A percentile compares a stretch with the other conserved stretches of the same genome.
Conservation (phyloP, 2,113 vertebrate genomes). For the Crocuta crocuta region DNA sequence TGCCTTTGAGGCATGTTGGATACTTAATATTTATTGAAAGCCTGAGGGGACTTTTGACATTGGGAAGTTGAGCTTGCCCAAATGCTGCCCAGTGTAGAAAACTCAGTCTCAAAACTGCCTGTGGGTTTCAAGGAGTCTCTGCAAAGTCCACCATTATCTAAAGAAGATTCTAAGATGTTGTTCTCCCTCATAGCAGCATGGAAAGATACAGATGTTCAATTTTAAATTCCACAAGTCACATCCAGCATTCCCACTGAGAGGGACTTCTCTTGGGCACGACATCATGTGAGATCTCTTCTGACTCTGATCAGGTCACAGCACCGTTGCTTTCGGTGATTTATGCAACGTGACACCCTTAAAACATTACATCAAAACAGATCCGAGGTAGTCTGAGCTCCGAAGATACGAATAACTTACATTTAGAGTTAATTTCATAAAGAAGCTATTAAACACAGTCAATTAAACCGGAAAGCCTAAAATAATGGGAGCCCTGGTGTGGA, state of each 20-base stretch:
- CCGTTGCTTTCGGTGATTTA: neutral
- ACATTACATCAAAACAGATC: neutral
- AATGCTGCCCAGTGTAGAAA: neutral
- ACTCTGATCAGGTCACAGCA: rapidly evolving
- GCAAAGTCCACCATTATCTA: neutral
- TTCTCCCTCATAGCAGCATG: rapidly evolving
- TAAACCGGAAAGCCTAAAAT: neutral
- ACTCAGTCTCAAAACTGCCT: neutral
- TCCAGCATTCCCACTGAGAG: rapidly evolving
- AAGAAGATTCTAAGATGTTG: neutral
- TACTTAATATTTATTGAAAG: neutral
- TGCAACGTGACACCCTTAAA: neutral
- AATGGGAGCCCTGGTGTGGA: neutral
- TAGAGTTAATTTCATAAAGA: neutral
- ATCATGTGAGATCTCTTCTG: neutral
- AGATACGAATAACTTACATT: neutral
- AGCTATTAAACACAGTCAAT: neutral
- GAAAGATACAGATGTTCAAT: neutral
- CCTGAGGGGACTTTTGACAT: neutral
- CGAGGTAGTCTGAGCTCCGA: neutral
- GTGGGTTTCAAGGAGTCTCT: neutral
- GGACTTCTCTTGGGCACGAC: neutral
- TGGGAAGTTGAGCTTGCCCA: neutral
- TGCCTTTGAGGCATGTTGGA: neutral
- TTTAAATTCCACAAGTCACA: neutral